A percentile compares a stretch with the other conserved stretches of the same genome.
phyloP scores from a whole-genome alignment of 1,140 invertebrate genomes.

The Drosophila dunni region DNA sequence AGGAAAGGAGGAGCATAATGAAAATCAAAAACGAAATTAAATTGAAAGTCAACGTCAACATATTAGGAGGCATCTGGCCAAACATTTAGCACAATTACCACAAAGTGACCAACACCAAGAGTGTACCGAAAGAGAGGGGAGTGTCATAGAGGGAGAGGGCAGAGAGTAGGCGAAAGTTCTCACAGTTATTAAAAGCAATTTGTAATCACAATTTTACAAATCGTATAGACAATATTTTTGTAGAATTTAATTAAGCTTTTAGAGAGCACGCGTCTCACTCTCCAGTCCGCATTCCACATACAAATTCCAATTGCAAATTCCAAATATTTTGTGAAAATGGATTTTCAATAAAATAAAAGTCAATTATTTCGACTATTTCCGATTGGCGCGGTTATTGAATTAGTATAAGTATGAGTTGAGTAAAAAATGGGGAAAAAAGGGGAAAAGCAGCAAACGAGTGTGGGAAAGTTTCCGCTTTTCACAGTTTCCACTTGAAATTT shows the following conservation, averaged over 20 bases:
- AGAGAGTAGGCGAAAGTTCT: not conserved
- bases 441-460: not conserved
- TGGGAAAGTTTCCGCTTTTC: not conserved
- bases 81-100: slow-evolving; percentile 28
- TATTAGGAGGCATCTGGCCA: slow-evolving; percentile 20
- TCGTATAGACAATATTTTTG: slow-evolving; percentile 19
- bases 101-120: slow-evolving; percentile 18
- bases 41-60: slow-evolving; percentile 40
- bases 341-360: slow-evolving; percentile 1
- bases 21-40: slow-evolving; percentile 51
- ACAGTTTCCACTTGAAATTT: not conserved
- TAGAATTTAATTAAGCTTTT: slow-evolving; percentile 24
- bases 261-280: not conserved
- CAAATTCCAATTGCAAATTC: slow-evolving; percentile 1
- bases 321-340: not conserved
- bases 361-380: slow-evolving; percentile 10
- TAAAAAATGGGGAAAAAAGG: not conserved
- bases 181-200: slow-evolving; percentile 31
- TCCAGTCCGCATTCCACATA: not conserved
- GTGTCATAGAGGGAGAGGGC: not conserved
- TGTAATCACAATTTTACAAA: slow-evolving; percentile 22
- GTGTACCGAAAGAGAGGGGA: not conserved
- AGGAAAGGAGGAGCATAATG: slow-evolving; percentile 6
- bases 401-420: slow-evolving; percentile 9
- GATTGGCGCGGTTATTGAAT: slow-evolving; percentile 4